Evolutionary conservation across 1,140 invertebrate genomes (phyloP), one percentile per base, ranked within the genome.

Genomic region (Drosophila malerkotliana): DNA sequence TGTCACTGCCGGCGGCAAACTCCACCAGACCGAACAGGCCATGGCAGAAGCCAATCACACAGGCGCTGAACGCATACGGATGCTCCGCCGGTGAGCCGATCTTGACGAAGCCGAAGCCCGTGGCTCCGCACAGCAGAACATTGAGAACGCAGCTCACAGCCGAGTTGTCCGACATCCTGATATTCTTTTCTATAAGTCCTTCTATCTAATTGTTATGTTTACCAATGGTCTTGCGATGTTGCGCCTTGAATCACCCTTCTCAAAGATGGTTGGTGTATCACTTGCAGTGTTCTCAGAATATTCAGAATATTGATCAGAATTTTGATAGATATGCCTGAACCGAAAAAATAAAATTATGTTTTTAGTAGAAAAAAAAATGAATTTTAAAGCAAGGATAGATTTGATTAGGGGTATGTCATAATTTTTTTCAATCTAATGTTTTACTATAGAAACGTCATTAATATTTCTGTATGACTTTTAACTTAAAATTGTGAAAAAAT

Each of bases 31-130:
- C 72, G 14, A 74, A 1, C 2, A 88, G 2, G 0, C 90, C 90
- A 47, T 90, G 90, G n/a, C 77, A 84, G 30, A 90, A 79, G 0
- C 81, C 85, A n/a, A 91, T 34, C 5, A 83, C 18, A 18, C 90
- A 90, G 12, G 90, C 90, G 6, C 68, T 48, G 47, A 91, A 91
- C 2, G 77, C 85, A 44, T 73, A 91, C 1, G 90, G 90, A 55
- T 91, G 74, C 0, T 77, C 57, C 3, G 37, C 7, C 1, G 90
- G 85, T 1, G 44, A 44, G 0, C 48, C 41, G 10, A 79, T 53
- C 14, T 61, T 53, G 12, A 24, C 54, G 45, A 76, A 58, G 0
- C 87, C 77, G 49, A 73, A 90, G 3, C 79, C 82, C 7, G 77
- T 75, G 18, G 76, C 78, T 8, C 82, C 85, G 10, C 81, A 83